phyloP scores from a whole-genome alignment of 2,888 invertebrate genomes.

The Drepanosiphum platanoidis region DNA sequence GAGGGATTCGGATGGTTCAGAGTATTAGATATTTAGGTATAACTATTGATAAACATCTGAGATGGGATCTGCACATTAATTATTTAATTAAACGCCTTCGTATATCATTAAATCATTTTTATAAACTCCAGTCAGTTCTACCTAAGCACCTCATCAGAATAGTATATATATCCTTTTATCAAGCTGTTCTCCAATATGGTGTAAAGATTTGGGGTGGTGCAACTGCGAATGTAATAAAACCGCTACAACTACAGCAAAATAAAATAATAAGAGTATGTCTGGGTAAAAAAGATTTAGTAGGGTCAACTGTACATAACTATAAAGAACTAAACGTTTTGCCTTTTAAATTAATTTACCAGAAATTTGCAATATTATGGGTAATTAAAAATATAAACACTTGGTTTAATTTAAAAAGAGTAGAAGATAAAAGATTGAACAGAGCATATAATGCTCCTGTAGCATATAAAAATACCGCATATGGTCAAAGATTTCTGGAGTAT shows the following conservation, averaged over 20 bases:
- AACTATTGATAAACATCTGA: not conserved
- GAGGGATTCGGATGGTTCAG: not conserved
- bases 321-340: not conserved
- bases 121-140: not conserved
- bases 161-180: slow-evolving; percentile 11
- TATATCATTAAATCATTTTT: not conserved
- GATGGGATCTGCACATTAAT: not conserved
- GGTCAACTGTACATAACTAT: not conserved
- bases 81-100: not conserved
- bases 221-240: slow-evolving; percentile 5
- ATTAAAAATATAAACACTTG: not conserved
- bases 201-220: slow-evolving; percentile 1
- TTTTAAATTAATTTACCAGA: not conserved
- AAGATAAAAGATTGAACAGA: not conserved
- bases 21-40: not conserved
- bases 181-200: not conserved
- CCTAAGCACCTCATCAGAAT: not conserved
- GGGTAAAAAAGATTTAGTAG: not conserved
- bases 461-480: not conserved
- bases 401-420: not conserved
- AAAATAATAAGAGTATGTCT: not conserved
- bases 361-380: not conserved
- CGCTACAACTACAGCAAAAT: slow-evolving; percentile 14
- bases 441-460: not conserved
- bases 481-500: not conserved